A percentile compares a stretch with the other conserved stretches of the same genome.
These are phyloP conservation scores for Octodonta nipae DNA, from an alignment of 2,888 invertebrate species.

Conservation along the genomic window DNA sequence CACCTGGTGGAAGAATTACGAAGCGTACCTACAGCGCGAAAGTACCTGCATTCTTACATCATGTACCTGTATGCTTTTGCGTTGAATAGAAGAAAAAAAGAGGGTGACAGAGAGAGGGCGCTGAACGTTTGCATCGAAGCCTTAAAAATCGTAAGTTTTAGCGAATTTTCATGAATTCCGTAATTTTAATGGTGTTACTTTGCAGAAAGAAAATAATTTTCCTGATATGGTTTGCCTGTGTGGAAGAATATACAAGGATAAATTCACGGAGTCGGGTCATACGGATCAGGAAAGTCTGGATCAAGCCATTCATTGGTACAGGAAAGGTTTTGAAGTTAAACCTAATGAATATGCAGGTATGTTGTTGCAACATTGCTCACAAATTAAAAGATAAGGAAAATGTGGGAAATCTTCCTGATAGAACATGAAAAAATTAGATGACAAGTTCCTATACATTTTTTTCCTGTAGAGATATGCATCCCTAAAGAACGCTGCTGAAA, in stretches of 20 bases:
- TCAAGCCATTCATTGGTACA: constrained; percentile 93
- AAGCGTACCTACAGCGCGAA: constrained; percentile 76
- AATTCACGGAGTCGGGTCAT: constrained; percentile 92
- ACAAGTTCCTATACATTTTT: too few relatives aligned
- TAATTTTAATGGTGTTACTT: too few relatives aligned
- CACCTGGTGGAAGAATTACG: constrained; percentile 86
- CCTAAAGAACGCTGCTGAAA: too few relatives aligned
- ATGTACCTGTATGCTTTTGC: constrained; percentile 93
- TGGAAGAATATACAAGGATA: constrained; percentile 93
- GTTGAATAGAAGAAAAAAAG: constrained; percentile 82
- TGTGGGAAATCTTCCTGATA: too few relatives aligned
- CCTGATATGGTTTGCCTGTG: constrained; percentile 96
- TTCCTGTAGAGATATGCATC: too few relatives aligned
- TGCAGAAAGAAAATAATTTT: constrained; percentile 78
- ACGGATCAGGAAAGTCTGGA: constrained; percentile 74
- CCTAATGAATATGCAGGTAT: constrained; percentile 91
- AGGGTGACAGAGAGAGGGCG: constrained; percentile 90
- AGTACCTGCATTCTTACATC: constrained; percentile 81
- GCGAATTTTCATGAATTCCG: too few relatives aligned
- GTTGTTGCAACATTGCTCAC: too few relatives aligned
- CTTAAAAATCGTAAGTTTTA: constrained; percentile 48
- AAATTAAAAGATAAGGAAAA: too few relatives aligned
- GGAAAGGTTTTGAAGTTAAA: constrained; percentile 93
- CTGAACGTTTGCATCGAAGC: constrained; percentile 82
- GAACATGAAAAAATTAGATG: too few relatives aligned